Conservation (phyloP, 2,888 invertebrate genomes). For the Rhimphoctona megacephalus region DNA sequence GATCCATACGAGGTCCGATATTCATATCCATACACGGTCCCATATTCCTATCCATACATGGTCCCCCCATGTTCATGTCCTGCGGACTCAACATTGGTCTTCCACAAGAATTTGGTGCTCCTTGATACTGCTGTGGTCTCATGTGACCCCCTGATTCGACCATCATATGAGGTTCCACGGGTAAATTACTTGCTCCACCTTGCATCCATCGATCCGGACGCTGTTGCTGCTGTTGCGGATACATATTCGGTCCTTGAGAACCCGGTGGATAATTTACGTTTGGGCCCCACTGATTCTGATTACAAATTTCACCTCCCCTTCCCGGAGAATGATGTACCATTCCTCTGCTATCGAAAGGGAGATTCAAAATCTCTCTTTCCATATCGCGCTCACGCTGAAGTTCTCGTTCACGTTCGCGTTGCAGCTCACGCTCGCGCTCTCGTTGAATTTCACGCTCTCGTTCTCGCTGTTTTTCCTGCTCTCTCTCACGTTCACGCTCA, state of each 20-base stretch:
- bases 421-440: conserved; percentile 49
- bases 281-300: conserved; percentile 65
- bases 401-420: conserved; percentile 53
- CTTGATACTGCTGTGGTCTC: conserved; percentile 65
- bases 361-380: conserved; percentile 54
- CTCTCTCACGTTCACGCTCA: conserved; percentile 46
- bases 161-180: conserved; percentile 70
- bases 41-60: conserved; percentile 44
- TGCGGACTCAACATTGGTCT: conserved; percentile 65
- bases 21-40: conserved; percentile 44
- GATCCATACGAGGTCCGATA: conserved; percentile 52
- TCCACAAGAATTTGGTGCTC: conserved; percentile 59
- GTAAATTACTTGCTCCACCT: conserved; percentile 53
- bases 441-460: conserved; percentile 28
- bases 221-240: conserved; percentile 56
- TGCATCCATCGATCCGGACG: conserved; percentile 75
- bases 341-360: conserved; percentile 21
- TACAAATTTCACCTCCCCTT: conserved; percentile 50
- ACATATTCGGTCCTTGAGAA: conserved; percentile 58
- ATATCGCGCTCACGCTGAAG: conserved; percentile 57
- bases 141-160: conserved; percentile 62
- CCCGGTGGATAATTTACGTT: conserved; percentile 55
- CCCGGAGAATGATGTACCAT: conserved; percentile 65
- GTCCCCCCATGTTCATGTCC: conserved; percentile 59
- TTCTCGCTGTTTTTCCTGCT: conserved; percentile 35